phyloP scores from a whole-genome alignment of 1,140 invertebrate species.

The Formica exsecta region DNA sequence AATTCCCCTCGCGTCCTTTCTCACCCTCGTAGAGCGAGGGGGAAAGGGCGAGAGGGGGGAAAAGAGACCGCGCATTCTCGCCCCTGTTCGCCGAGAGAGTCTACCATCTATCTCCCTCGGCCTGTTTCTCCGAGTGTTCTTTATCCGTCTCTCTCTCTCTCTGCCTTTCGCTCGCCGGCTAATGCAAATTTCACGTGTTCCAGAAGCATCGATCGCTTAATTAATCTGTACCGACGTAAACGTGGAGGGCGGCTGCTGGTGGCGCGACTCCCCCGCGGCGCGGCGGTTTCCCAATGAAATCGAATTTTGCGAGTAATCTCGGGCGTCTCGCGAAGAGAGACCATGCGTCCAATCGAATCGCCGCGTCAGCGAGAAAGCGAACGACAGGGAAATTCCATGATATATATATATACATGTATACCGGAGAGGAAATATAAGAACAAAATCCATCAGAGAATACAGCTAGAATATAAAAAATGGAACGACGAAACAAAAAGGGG shows the following conservation, averaged over 20 bases:
- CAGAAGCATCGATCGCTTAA: constrained; percentile 64
- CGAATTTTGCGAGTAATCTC: constrained; percentile 61
- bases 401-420: too few species aligned
- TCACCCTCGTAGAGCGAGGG: neutral
- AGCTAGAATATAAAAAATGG: neutral
- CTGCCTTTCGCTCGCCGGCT: constrained; percentile 44
- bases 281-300: constrained; percentile 60
- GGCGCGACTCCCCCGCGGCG: constrained; percentile 49
- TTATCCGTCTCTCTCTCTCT: neutral
- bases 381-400: constrained; percentile 28
- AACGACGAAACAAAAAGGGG: neutral
- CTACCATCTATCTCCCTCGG: constrained; percentile 40
- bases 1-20: constrained; percentile 58
- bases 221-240: constrained; percentile 65
- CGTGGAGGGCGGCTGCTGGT: constrained; percentile 21
- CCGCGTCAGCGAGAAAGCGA: neutral
- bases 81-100: constrained; percentile 28
- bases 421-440: neutral
- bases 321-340: constrained; percentile 39
- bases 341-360: constrained; percentile 39
- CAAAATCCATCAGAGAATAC: neutral
- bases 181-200: constrained; percentile 64
- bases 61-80: constrained; percentile 46
- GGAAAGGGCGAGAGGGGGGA: neutral
- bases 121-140: constrained; percentile 25